These are phyloP conservation scores for Bombus huntii DNA, from an alignment of 1,140 invertebrate genomes.

Conservation along the genomic window DNA sequence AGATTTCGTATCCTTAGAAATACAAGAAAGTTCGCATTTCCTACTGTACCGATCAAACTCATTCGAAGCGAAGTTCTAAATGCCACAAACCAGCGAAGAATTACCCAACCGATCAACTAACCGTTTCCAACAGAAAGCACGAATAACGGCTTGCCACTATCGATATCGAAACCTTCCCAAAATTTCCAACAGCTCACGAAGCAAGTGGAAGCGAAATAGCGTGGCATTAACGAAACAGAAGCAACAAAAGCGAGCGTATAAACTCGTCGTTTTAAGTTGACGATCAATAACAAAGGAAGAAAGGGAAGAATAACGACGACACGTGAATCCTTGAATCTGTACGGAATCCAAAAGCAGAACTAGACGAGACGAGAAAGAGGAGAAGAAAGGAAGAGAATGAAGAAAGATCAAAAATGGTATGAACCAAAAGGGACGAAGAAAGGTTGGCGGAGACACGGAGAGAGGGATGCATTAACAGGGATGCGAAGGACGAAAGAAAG, in stretches of 20 bases:
- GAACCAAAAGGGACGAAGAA: not conserved
- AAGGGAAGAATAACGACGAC: not conserved
- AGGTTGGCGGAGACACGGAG: constrained; percentile 1
- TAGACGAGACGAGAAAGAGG: not conserved
- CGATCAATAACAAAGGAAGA: no score
- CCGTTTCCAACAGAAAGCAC: not conserved
- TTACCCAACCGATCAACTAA: not conserved
- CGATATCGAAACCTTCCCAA: not conserved
- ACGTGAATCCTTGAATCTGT: not conserved
- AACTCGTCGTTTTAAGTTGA: not conserved
- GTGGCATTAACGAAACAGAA: not conserved
- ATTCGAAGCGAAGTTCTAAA: no score
- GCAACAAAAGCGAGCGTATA: not conserved
- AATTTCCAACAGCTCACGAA: not conserved
- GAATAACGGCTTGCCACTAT: not conserved
- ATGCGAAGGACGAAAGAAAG: constrained; percentile 30
- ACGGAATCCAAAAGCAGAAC: not conserved
- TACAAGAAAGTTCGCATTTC: no score
- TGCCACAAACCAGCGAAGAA: not conserved
- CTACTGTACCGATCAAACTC: no score
- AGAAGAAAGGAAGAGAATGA: not conserved
- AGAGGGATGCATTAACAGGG: constrained; percentile 31
- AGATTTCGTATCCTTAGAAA: no score
- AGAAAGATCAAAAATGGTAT: not conserved
- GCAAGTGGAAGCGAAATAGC: not conserved